Conservation (phyloP, 2,888 invertebrate species). For the Mechanitis mazaeus region DNA sequence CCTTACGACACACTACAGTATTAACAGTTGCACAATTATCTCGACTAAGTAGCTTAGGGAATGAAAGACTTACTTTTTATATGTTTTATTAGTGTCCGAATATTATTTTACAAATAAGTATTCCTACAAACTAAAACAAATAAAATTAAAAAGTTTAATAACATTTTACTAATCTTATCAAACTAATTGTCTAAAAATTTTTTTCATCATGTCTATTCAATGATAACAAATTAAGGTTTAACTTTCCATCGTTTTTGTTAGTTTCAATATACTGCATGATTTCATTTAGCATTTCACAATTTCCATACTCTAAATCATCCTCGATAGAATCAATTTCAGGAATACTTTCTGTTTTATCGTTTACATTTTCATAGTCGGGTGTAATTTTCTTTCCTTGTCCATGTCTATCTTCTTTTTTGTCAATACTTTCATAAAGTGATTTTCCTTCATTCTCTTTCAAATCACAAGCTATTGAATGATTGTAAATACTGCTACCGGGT, state of each 20-base stretch:
- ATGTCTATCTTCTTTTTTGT: constrained; percentile 4
- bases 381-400: not conserved
- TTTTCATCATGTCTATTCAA: constrained; percentile 58
- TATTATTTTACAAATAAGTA: constrained; percentile 1
- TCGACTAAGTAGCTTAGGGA: not conserved
- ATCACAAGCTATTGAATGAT: constrained; percentile 40
- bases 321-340: not conserved
- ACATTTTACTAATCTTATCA: not conserved
- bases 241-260: constrained; percentile 31
- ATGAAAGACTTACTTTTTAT: too few species aligned
- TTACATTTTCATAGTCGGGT: constrained; percentile 14
- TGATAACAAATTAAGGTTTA: constrained; percentile 47
- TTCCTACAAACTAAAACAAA: not conserved
- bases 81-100: not conserved
- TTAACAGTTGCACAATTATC: constrained; percentile 13
- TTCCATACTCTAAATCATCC: constrained; percentile 10
- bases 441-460: constrained; percentile 5
- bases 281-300: constrained; percentile 58
- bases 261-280: constrained; percentile 60
- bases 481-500: constrained; percentile 52
- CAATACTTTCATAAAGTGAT: constrained; percentile 6
- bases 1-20: constrained; percentile 19
- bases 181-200: constrained; percentile 50
- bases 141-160: not conserved
- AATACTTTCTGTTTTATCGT: constrained; percentile 4